phyloP scores from a whole-genome alignment of 2,888 invertebrate species.

The Drosophila algonquin region DNA sequence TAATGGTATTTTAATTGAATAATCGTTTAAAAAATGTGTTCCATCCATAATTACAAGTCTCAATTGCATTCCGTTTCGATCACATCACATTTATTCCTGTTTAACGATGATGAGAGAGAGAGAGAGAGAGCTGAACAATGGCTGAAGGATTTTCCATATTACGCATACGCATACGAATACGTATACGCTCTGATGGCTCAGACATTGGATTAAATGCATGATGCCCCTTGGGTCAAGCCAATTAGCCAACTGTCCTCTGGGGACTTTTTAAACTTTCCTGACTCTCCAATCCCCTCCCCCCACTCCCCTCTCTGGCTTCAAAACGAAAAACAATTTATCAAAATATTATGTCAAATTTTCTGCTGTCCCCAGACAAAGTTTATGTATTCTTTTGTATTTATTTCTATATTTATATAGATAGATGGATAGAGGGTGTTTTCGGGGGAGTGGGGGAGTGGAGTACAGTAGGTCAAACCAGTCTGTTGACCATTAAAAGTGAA shows the following conservation, averaged over 20 bases:
- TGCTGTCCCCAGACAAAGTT: constrained; percentile 56
- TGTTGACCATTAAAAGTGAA: constrained; percentile 75
- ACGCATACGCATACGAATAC: constrained; percentile 19
- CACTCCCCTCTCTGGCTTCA: constrained; percentile 1
- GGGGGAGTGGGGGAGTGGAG: constrained; percentile 9
- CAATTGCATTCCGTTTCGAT: constrained; percentile 32
- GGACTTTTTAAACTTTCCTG: constrained; percentile 29
- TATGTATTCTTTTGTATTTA: constrained; percentile 41
- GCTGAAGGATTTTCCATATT: constrained; percentile 1
- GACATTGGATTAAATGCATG: constrained; percentile 20
- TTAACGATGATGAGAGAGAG: constrained; percentile 24
- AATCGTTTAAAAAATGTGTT: constrained; percentile 54
- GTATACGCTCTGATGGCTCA: constrained; percentile 17
- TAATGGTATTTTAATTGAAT: constrained; percentile 74
- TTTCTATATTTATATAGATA: constrained; percentile 53
- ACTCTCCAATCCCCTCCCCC: not conserved
- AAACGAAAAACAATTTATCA: constrained; percentile 74
- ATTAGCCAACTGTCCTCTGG: constrained; percentile 42
- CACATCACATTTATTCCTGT: constrained; percentile 15
- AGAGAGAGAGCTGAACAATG: not conserved
- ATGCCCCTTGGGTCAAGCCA: constrained; percentile 29
- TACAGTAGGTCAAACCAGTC: constrained; percentile 50
- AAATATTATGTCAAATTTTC: constrained; percentile 72
- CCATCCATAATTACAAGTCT: constrained; percentile 49
- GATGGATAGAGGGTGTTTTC: constrained; percentile 15